Evolutionary conservation across 2,888 invertebrate genomes (phyloP).

Genomic region (Gymnocheta viridis): DNA sequence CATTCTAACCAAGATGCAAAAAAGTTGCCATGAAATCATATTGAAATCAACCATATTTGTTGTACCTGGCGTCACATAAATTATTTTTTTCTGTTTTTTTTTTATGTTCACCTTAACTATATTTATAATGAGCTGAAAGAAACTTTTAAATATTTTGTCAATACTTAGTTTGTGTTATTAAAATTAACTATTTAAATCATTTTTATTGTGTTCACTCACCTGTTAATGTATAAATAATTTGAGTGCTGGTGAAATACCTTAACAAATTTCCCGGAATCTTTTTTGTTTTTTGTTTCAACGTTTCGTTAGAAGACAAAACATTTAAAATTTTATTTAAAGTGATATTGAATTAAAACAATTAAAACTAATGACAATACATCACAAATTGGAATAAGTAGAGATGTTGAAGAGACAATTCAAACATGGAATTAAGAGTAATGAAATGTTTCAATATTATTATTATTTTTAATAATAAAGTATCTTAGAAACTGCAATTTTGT

Average conservation of each 20-base stretch:
- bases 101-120: no score
- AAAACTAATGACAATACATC: background rate
- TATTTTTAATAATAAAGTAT: background rate
- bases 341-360: background rate
- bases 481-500: background rate
- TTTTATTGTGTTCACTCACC: slow-evolving; percentile 9
- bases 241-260: slow-evolving; percentile 3
- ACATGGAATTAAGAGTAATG: background rate
- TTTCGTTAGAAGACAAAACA: background rate
- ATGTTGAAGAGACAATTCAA: background rate
- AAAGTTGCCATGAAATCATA: no score
- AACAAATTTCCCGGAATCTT: slow-evolving; percentile 15
- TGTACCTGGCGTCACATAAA: no score
- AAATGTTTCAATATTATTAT: no score
- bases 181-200: background rate
- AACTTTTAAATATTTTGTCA: no score
- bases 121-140: background rate
- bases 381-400: background rate
- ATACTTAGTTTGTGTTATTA: no score
- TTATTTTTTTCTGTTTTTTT: no score
- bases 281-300: background rate
- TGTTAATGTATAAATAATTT: slow-evolving; percentile 4
- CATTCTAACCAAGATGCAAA: no score
- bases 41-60: no score
- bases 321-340: background rate